A percentile compares a stretch with the other conserved stretches of the same genome.
Evolutionary conservation across 2,888 invertebrate species (phyloP).

Genomic region (Tenthredo amoena): DNA sequence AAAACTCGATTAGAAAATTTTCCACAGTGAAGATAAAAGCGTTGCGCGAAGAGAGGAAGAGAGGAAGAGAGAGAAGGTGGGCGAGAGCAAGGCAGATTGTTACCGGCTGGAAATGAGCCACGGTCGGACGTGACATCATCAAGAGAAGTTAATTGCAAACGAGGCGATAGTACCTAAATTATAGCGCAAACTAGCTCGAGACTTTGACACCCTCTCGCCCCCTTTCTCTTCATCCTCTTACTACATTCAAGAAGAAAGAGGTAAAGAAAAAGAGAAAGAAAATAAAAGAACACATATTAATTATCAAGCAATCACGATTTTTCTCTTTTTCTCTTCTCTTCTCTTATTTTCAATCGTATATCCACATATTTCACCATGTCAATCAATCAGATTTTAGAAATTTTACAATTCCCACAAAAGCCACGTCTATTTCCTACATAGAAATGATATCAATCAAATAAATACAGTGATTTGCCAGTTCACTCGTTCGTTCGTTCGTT

Average conservation of each 20-base stretch:
- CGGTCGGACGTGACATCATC: constrained; percentile 73
- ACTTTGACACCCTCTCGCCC: constrained; percentile 63
- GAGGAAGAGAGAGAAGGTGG: constrained; percentile 5
- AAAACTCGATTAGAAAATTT: constrained; percentile 50
- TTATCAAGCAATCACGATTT: background rate
- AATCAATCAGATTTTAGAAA: background rate
- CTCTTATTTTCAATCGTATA: background rate
- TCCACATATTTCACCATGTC: background rate
- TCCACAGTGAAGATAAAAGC: constrained; percentile 46
- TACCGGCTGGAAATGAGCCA: constrained; percentile 73
- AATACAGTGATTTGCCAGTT: constrained; percentile 1
- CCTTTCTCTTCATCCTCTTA: constrained; percentile 31
- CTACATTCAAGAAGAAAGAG: constrained; percentile 31
- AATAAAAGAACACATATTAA: background rate
- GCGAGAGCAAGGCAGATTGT: constrained; percentile 64
- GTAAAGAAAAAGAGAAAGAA: background rate
- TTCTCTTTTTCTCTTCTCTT: background rate
- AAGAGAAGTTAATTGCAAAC: constrained; percentile 75
- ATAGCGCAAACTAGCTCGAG: constrained; percentile 72
- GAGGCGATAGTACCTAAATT: constrained; percentile 69
- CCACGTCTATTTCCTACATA: background rate
- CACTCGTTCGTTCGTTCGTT: background rate
- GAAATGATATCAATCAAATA: constrained; percentile 1
- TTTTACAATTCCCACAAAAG: background rate
- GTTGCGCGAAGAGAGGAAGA: constrained; percentile 14